phyloP scores from a whole-genome alignment of 2,888 invertebrate species.

The Zaprionus bogoriensis region DNA sequence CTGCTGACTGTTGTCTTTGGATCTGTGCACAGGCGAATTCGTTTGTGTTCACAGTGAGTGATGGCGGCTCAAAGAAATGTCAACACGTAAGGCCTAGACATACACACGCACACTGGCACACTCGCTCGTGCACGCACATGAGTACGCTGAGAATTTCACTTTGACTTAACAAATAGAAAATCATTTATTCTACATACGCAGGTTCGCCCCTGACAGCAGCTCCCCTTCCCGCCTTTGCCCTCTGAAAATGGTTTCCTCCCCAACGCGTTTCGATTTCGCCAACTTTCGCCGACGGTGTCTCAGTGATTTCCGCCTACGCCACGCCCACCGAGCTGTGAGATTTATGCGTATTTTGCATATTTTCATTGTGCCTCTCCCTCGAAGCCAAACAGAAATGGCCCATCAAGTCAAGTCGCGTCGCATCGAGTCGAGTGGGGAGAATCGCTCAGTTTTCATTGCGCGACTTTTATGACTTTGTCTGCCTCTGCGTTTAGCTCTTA shows the following conservation, averaged over 20 bases:
- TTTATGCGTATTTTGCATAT: conserved; percentile 77
- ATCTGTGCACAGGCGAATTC: conserved; percentile 27
- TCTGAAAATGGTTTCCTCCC: conserved; percentile 39
- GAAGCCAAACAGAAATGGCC: conserved; percentile 50
- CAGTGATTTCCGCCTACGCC: conserved; percentile 55
- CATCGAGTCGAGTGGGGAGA: conserved; percentile 1
- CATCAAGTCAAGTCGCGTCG: conserved; percentile 26
- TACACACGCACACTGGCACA: conserved; percentile 11
- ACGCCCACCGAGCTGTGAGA: conserved; percentile 54
- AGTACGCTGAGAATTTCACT: conserved; percentile 51
- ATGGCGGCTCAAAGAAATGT: conserved; percentile 77
- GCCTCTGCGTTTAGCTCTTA: conserved; percentile 59
- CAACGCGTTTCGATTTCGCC: conserved; percentile 65
- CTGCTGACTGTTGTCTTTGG: conserved; percentile 58
- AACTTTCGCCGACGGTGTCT: conserved; percentile 14
- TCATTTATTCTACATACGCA: conserved; percentile 74
- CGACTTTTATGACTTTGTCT: conserved; percentile 71
- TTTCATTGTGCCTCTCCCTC: conserved; percentile 49
- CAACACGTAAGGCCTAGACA: conserved; percentile 66
- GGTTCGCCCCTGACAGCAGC: conserved; percentile 32
- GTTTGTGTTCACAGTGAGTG: conserved; percentile 57
- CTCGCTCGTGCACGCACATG: conserved; percentile 10
- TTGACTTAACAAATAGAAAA: conserved; percentile 77
- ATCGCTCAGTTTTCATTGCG: conserved; percentile 67
- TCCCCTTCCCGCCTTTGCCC: neutral